Evolutionary conservation across 1,140 invertebrate genomes (phyloP), one percentile per base, ranked within the genome.

Genomic region (Papilio polyxenes): DNA sequence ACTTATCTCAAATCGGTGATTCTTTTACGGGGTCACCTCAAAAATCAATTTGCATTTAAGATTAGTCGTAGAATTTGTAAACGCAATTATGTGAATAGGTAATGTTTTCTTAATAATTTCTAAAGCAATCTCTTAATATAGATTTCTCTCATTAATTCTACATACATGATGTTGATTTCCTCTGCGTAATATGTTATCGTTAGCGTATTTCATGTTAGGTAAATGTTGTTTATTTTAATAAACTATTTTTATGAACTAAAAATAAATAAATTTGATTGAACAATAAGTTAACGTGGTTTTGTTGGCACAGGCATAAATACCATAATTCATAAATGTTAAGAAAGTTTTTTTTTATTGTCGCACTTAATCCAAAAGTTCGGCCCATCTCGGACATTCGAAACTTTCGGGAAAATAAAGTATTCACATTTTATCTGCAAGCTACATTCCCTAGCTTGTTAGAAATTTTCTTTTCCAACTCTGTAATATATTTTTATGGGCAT

Each of bases 351-450:
- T 49, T 77, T 53, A 77, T 77, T 77, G 75, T 77, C 23, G 49
- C 75, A 77, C 75, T 77, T 77, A 77, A 77, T 77, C 75, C 48
- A 51, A 77, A 77, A 77, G 75, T 77, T 77, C 10, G 23, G 20
- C 20, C 23, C 75, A 53, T 77, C 75, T 77, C 48, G 75, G 75
- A 77, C 75, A 77, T 76, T 48, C 40, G n/a, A 76, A 76, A 48
- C n/a, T 76, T 76, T 76, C 48, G 48, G n/a, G 7, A 76, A 76
- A 76, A 76, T 77, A 77, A 77, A 77, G 49, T 77, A 77, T 77
- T 77, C 75, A 31, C 75, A 77, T 77, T 77, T 77, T 77, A 77
- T 77, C 75, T 77, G 75, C 40, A 51, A 49, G 75, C 75, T 77
- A 72, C 65, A 72, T 72, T 77, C 75, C 44, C 75, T 77, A 56